Evolutionary conservation across 2,113 vertebrate species (phyloP).

Genomic region (Silurus glanis): DNA sequence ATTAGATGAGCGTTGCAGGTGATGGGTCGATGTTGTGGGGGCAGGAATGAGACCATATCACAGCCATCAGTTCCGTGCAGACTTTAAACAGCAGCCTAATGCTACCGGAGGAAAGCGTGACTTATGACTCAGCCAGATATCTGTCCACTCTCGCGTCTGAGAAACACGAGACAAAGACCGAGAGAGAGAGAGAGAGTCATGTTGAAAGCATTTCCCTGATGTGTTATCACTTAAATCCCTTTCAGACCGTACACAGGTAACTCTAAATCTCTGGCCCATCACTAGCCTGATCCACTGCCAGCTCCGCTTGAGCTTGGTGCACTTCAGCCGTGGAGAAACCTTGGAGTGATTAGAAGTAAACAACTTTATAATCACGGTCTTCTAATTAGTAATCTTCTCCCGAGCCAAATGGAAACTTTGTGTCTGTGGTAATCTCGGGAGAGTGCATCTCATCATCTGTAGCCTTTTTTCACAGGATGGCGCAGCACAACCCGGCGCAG

Average conservation of each 20-base stretch:
- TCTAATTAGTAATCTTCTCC: conserved; percentile 30
- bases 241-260: conserved; percentile 45
- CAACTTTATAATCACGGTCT: conserved; percentile 37
- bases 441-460: conserved; percentile 19
- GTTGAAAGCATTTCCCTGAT: conserved; percentile 56
- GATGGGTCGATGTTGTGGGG: conserved; percentile 50
- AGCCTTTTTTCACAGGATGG: neutral
- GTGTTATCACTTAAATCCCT: conserved; percentile 46
- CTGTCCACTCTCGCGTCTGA: conserved; percentile 39
- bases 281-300: neutral
- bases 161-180: neutral
- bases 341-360: conserved; percentile 37
- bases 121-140: conserved; percentile 32
- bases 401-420: conserved; percentile 46
- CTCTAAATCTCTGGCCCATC: conserved; percentile 42
- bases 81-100: conserved; percentile 45
- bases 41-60: conserved; percentile 42
- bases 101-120: conserved; percentile 31
- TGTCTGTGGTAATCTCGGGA: conserved; percentile 23
- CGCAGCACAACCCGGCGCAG: neutral
- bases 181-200: conserved; percentile 33
- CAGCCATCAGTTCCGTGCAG: conserved; percentile 47
- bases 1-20: conserved; percentile 39
- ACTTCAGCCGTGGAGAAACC: conserved; percentile 29
- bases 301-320: conserved; percentile 16